Base-by-base conservation (phyloP, 2,888 invertebrate genomes). In the Andrena chrysosceles region DNA sequence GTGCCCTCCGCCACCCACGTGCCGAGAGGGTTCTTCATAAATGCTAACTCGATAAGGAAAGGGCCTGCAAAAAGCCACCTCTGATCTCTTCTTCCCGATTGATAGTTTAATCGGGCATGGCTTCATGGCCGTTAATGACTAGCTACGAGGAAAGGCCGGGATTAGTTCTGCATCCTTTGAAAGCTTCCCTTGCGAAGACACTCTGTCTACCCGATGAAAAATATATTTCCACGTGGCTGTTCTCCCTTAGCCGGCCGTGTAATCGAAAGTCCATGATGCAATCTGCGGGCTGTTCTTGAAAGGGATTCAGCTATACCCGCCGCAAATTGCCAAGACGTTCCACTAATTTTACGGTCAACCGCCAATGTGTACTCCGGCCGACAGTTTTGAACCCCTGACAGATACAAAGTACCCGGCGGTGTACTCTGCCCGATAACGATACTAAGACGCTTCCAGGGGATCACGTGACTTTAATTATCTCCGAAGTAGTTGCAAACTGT, bases 271-370 rank as follows among this genome's bases (percentile, higher is more conserved):
- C 42, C 48, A 23, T 66, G 81, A 82, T 71, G 67, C 77, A 77
- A 69, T 56, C 73, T 26, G 56, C 64, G 59, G 69, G 60, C 26
- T 7, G 62, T 49, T 74, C 71, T 54, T 60, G 59, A 54, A 33
- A 62, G 80, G 67, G 77, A 84, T 79, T 88, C 84, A 72, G 67
- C 78, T 84, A 81, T 81, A 66, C 69, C 35, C 56, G 60, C 35
- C 63, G 77, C 82, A 86, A 86, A 83, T 88, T 81, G 75, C 77
- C 83, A 77, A 75, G 85, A 85, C 85, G 87, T 88, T 72, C 85
- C 81, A 87, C 89, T 92, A 91, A 92, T 92, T 92, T 89, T 88
- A 88, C 82, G 90, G 89, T 88, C 85, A 90, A 90, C 91, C 91
- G 82, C 89, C 89, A 78, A 87, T 86, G 87, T 87, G 84, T 88